Percentiles rank a stretch among this genome's conserved stretches.
Evolutionary conservation across 2,797 vertebrate genomes (phyloP).

Genomic region (Aulostomus chinensis): DNA sequence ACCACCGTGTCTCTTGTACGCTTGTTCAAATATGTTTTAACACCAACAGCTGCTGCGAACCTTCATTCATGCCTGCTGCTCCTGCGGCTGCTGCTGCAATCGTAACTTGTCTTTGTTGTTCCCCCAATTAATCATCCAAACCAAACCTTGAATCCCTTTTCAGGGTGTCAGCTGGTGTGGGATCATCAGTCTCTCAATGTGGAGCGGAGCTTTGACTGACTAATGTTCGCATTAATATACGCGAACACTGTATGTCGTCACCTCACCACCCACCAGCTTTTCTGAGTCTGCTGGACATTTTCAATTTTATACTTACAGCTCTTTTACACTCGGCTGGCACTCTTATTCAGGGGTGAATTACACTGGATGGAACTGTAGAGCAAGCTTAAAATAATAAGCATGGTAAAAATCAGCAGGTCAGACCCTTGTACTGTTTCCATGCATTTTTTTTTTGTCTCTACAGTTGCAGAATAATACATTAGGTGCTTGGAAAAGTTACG

Average conservation of each 20-base stretch:
- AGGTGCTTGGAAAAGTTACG: not conserved
- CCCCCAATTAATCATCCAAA: conserved; percentile 2
- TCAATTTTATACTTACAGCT: conserved; percentile 35
- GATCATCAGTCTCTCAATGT: conserved; percentile 14
- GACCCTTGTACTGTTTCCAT: conserved; percentile 1
- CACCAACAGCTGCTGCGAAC: no score
- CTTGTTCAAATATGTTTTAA: no score
- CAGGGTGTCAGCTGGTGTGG: not conserved
- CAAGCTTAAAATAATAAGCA: conserved; percentile 24
- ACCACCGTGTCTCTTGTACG: no score
- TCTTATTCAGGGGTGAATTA: conserved; percentile 39
- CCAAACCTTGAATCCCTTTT: conserved; percentile 2
- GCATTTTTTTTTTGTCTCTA: conserved; percentile 8
- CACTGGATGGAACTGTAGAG: conserved; percentile 13
- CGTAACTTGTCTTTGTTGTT: not conserved
- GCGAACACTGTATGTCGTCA: conserved; percentile 13
- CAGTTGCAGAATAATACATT: not conserved
- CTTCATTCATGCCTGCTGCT: not conserved
- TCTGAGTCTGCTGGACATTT: conserved; percentile 18
- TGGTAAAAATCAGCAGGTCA: conserved; percentile 2
- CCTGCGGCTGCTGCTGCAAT: not conserved
- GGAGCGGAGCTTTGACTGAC: conserved; percentile 5
- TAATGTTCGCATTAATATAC: conserved; percentile 25
- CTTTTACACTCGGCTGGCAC: conserved; percentile 39
- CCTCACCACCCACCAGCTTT: conserved; percentile 22